Evolutionary conservation across 2,797 vertebrate genomes (phyloP), one percentile per base, ranked within the genome.

Genomic region (Neosilurus mollespiculum): DNA sequence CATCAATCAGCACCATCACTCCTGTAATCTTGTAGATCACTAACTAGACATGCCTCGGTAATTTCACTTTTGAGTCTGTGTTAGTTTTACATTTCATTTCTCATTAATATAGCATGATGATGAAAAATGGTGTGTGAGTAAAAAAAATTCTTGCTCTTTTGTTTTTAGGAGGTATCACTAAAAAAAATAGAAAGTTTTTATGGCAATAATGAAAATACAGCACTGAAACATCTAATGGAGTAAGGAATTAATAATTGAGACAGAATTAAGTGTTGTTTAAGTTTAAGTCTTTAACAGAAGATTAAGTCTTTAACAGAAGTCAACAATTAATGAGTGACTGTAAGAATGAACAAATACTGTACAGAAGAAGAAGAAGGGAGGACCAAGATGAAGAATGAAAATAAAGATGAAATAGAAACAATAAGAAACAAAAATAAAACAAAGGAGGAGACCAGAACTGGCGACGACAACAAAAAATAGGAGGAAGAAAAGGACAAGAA

Each of bases 241-340:
- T 72, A 51, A 82, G 34, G 4, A 43, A 37, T 51, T 30, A n/a
- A 24, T 73, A 56, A 56, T 56, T 24, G 69, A 24, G 22, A 24
- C 70, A 15, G 24, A 53, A 53, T 26, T 26, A 16, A 53, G 49
- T 72, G 70, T 53, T 72, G 30, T 30, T 30, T 30, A 30, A 30
- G 51, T 51, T 72, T 72, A 72, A 53, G n/a, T 72, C 70, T 72
- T 72, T 53, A 72, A 51, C 69, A 53, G n/a, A 72, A 24, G 51
- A 72, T 72, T 72, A 72, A 53, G n/a, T 72, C 70, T 72, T 72
- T 53, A 72, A 51, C 69, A 53, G n/a, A 72, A 24, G 12, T 53
- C 22, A 26, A 72, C 49, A 9, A 53, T 72, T 53, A 53, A 72
- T 26, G 70, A 24, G 70, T 1, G 49, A 72, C 22, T 70, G 10